Evolutionary conservation across 2,113 vertebrate species (phyloP).

Genomic region (Alces alces): DNA sequence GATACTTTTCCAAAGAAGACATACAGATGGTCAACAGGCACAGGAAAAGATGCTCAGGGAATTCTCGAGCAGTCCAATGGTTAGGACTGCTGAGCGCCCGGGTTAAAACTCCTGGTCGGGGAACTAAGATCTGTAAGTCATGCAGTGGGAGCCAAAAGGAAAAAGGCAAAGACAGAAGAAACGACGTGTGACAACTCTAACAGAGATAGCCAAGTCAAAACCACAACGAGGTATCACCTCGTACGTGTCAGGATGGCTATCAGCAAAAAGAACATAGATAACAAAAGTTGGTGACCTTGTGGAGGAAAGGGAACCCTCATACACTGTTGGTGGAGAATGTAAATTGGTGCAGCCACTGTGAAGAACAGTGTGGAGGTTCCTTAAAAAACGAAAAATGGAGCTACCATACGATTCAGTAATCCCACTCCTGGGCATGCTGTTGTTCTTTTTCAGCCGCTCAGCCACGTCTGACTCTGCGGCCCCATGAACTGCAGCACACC

Average conservation of each 20-base stretch:
- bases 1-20: background rate
- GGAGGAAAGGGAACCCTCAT: background rate
- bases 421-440: background rate
- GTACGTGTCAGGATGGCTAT: background rate
- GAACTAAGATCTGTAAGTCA: background rate
- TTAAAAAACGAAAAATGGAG: background rate
- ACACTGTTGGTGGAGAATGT: background rate
- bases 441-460: background rate
- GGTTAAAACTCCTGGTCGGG: background rate
- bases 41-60: background rate
- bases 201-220: background rate
- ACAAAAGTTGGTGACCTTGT: background rate
- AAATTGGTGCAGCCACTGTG: background rate
- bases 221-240: background rate
- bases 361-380: background rate
- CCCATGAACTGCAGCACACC: background rate
- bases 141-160: background rate
- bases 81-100: background rate
- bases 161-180: background rate
- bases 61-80: background rate
- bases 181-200: background rate
- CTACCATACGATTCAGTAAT: background rate
- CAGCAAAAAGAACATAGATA: background rate
- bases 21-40: background rate
- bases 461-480: rapidly evolving